phyloP scores from a whole-genome alignment of 2,797 vertebrate species.

The Telmatherina bonti region DNA sequence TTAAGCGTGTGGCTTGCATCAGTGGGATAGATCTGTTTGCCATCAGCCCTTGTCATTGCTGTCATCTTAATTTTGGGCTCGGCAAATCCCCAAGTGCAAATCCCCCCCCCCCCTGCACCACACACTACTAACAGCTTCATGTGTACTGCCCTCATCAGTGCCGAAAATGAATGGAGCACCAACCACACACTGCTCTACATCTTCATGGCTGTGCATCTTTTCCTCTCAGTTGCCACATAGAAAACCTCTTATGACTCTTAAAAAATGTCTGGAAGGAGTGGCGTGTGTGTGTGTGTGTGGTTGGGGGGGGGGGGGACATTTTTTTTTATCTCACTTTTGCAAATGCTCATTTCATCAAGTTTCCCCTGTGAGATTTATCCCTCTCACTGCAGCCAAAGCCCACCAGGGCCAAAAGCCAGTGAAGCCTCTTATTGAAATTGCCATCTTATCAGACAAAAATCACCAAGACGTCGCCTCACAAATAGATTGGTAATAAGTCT shows the following conservation, averaged over 20 bases:
- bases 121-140: conserved; percentile 14
- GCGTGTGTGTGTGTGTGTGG: too few species aligned
- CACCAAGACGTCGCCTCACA: conserved; percentile 71
- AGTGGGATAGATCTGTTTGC: conserved; percentile 64
- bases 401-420: conserved; percentile 64
- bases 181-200: conserved; percentile 27
- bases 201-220: conserved; percentile 11
- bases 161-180: conserved; percentile 61
- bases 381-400: conserved; percentile 69
- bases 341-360: conserved; percentile 73
- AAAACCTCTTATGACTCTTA: conserved; percentile 44
- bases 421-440: conserved; percentile 82
- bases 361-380: conserved; percentile 76
- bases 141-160: conserved; percentile 41
- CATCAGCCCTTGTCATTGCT: conserved; percentile 67
- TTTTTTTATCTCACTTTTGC: conserved; percentile 76
- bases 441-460: conserved; percentile 80
- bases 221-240: conserved; percentile 32
- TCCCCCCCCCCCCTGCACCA: neutral
- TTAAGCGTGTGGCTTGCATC: conserved; percentile 60
- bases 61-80: conserved; percentile 73
- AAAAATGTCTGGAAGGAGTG: conserved; percentile 30
- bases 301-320: conserved; percentile 38
- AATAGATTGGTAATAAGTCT: conserved; percentile 80
- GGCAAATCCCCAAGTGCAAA: conserved; percentile 39